Conservation (phyloP, 2,797 vertebrate genomes). For the Gymnothorax reevesii region DNA sequence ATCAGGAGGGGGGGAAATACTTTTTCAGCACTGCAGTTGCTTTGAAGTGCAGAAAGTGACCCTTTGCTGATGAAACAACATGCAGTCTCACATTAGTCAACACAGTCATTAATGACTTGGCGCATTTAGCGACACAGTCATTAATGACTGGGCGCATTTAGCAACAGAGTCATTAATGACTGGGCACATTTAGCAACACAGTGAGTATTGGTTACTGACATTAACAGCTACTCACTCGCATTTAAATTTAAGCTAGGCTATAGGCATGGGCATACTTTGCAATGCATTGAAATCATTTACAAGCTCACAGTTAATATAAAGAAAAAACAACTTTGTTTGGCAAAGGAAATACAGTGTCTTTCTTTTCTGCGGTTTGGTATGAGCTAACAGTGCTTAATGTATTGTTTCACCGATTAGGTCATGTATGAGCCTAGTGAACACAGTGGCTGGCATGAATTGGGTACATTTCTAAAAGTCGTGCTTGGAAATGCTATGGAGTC, state of each 20-base stretch:
- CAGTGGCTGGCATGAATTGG: not conserved
- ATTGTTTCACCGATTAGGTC: not conserved
- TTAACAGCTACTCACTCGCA: not conserved
- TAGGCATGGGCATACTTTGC: not conserved
- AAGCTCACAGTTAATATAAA: not conserved
- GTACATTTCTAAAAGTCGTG: not conserved
- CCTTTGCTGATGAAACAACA: not conserved
- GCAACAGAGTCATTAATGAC: too few species aligned
- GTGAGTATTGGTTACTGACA: not conserved
- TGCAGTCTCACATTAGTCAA: not conserved
- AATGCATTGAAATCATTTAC: not conserved
- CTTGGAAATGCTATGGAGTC: not conserved
- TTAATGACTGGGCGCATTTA: too few species aligned
- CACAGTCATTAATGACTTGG: too few species aligned
- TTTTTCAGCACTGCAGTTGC: not conserved
- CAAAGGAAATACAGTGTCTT: not conserved
- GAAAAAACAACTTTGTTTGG: not conserved
- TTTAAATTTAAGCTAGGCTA: not conserved
- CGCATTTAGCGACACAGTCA: not conserved
- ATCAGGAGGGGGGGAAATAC: too few species aligned
- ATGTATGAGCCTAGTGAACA: not conserved
- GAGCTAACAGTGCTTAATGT: not conserved
- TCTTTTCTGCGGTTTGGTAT: not conserved
- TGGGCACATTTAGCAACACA: too few species aligned
- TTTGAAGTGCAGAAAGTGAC: conserved; percentile 17